These are phyloP conservation scores for Xyrauchen texanus DNA, from an alignment of 2,113 vertebrate species.

Conservation along the genomic window DNA sequence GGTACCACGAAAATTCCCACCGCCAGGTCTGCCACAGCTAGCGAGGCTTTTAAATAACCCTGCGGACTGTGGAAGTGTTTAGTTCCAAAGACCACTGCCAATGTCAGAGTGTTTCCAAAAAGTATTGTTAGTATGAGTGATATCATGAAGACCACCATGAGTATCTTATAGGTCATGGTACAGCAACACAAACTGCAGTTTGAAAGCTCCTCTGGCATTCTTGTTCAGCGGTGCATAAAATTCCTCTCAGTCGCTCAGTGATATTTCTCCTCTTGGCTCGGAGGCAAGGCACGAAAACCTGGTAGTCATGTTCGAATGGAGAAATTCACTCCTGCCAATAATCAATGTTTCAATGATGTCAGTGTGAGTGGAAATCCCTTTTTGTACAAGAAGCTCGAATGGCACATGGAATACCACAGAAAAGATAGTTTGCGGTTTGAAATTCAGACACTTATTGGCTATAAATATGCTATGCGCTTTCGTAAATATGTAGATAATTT, in stretches of 20 bases:
- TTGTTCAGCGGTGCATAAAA: conserved; percentile 41
- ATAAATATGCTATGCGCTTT: no score
- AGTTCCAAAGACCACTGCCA: conserved; percentile 73
- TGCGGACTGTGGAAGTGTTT: conserved; percentile 76
- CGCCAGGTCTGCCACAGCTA: conserved; percentile 75
- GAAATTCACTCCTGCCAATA: conserved; percentile 13
- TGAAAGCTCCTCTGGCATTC: conserved; percentile 59
- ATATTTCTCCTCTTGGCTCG: neutral
- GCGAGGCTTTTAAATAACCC: conserved; percentile 79
- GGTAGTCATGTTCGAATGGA: neutral
- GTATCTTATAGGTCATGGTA: conserved; percentile 66
- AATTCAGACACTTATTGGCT: no score
- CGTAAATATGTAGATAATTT: no score
- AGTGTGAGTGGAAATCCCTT: no score
- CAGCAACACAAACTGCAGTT: conserved; percentile 77
- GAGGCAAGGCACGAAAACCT: conserved; percentile 17
- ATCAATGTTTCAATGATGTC: no score
- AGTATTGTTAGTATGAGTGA: conserved; percentile 70
- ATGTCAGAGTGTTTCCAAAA: conserved; percentile 74
- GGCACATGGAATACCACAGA: neutral
- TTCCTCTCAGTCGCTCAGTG: conserved; percentile 12
- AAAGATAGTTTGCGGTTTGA: no score
- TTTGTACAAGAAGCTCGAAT: neutral
- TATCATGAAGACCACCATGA: conserved; percentile 75
- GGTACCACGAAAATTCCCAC: conserved; percentile 78